Evolutionary conservation across 1,140 invertebrate species (phyloP), one percentile per base, ranked within the genome.

Genomic region (Scaptomyza pallida): DNA sequence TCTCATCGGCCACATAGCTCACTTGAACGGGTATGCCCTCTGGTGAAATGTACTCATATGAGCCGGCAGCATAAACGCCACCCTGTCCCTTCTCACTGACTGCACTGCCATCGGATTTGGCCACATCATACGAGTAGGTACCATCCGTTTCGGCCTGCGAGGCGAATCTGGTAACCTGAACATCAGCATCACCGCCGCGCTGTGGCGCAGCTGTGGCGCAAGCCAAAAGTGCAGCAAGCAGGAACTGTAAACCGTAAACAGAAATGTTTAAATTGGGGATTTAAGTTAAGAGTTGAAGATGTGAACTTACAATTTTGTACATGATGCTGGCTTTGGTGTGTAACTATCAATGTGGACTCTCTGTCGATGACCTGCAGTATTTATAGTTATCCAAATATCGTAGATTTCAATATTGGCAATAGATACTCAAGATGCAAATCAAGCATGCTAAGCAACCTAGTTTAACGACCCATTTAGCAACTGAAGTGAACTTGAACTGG

Each of bases 1-100:
- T 93, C 67, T 93, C 93, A 72, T 94, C 94, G 35, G 94, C 94
- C 3, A 92, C 92, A 72, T 94, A 94, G 15, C 83, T 78, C 0
- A 94, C 72, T 2, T 85, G 60, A 59, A 93, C 90, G 9, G 77
- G 91, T 60, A 88, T 37, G 8, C 92, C 92, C 63, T 92, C 92
- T 15, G 86, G 86, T 10, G 81, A 82, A 2, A 16, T 50, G 12
- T 72, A 89, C 5, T 15, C 3, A 23, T 21, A 82, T 5, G 16
- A 8, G 15, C 86, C 86, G 3, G 33, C 56, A 4, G 72, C 78
- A 45, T 52, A 26, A 1, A 68, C 41, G 3, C 80, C 88, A n/a
- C 70, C 75, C 8, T 50, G 35, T 9, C 89, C 89, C 41, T 78
- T 15, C 61, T 90, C 77, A 5, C 54, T 23, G 9, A 60, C 1